A percentile compares a stretch with the other conserved stretches of the same genome.
These are phyloP conservation scores for Omphaloscelis lunosa DNA, from an alignment of 2,888 invertebrate genomes.

Conservation along the genomic window DNA sequence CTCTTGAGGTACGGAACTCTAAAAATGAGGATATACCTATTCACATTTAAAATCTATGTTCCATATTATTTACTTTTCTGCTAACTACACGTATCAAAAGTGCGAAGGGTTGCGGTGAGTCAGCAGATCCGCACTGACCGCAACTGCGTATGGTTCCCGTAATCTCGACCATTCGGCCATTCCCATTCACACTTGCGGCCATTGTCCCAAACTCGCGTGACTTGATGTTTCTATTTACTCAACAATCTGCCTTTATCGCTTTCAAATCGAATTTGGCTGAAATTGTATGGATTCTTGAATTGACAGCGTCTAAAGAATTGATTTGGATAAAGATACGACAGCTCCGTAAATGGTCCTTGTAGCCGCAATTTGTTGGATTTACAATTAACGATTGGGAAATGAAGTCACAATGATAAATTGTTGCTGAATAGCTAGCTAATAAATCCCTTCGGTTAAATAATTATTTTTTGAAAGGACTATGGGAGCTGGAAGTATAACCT, in stretches of 20 bases:
- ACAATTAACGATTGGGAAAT: no score
- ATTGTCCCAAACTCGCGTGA: constrained; percentile 62
- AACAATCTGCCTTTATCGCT: constrained; percentile 35
- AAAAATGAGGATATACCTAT: neutral
- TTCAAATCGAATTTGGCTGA: constrained; percentile 51
- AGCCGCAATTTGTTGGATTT: constrained; percentile 24
- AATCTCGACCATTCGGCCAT: constrained; percentile 62
- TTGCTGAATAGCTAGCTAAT: constrained; percentile 1
- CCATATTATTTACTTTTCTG: constrained; percentile 59
- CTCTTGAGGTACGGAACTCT: no score
- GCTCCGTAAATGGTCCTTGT: constrained; percentile 9
- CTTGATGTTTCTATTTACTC: constrained; percentile 60
- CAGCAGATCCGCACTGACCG: constrained; percentile 66
- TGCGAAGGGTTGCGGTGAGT: constrained; percentile 72
- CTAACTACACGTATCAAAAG: constrained; percentile 41
- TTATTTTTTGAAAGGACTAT: no score
- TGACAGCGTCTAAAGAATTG: constrained; percentile 26
- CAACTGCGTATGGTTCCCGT: constrained; percentile 56
- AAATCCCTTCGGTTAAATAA: no score
- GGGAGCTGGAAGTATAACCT: no score
- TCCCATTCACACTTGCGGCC: constrained; percentile 70
- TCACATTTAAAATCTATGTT: constrained; percentile 5
- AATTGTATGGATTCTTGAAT: constrained; percentile 30
- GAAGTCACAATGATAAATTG: no score
- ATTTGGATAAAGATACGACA: constrained; percentile 18